These are phyloP conservation scores for Ctenopoma multispine DNA, from an alignment of 2,797 vertebrate genomes.

Conservation along the genomic window DNA sequence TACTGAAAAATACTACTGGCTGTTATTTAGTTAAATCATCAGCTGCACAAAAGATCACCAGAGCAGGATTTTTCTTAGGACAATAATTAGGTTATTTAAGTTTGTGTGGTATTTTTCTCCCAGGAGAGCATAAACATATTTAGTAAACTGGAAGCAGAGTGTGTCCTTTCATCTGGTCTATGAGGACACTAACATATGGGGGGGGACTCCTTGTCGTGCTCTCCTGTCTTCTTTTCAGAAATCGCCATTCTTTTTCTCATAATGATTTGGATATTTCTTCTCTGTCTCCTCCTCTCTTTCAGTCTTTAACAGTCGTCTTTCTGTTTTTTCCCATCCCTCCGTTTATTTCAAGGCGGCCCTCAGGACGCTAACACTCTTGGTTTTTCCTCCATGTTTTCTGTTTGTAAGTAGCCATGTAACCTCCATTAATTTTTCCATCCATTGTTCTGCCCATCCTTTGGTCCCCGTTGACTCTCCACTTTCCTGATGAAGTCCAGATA, in stretches of 20 bases:
- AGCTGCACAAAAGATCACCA: neutral
- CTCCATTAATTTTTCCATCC: constrained; percentile 59
- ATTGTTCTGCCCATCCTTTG: constrained; percentile 20
- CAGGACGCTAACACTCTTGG: constrained; percentile 94
- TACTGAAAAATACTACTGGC: constrained; percentile 14
- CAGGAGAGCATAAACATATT: neutral
- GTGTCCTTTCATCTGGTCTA: constrained; percentile 1
- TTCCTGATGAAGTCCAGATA: constrained; percentile 23
- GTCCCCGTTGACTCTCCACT: constrained; percentile 15
- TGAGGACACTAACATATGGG: neutral
- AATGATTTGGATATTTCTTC: constrained; percentile 39
- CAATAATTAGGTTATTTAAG: neutral
- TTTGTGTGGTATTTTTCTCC: too few species aligned
- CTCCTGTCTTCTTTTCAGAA: neutral
- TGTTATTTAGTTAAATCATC: constrained; percentile 20
- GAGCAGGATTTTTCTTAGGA: constrained; percentile 3
- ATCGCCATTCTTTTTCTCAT: constrained; percentile 4
- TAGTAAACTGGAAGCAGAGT: neutral
- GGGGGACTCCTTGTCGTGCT: neutral
- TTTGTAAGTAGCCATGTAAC: constrained; percentile 94
- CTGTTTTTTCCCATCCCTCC: constrained; percentile 85
- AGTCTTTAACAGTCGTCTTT: constrained; percentile 73
- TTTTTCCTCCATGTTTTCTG: constrained; percentile 96
- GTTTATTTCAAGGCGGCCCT: constrained; percentile 92
- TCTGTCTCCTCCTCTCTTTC: constrained; percentile 54